These are phyloP conservation scores for Micronycteris hirsuta DNA, from an alignment of 2,113 vertebrate genomes.

Conservation along the genomic window DNA sequence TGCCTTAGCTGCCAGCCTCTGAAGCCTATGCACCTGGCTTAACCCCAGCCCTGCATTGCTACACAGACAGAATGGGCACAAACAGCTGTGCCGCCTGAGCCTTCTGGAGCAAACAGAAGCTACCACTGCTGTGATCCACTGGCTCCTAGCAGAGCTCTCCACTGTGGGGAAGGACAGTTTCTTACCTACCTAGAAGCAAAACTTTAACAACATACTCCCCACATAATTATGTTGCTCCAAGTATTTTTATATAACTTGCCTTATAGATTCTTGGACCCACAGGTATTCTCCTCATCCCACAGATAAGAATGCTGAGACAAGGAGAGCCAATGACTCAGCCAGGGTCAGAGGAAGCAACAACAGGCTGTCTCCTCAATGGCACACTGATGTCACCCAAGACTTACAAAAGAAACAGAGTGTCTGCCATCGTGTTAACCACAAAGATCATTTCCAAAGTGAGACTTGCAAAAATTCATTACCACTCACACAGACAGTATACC, in stretches of 20 bases:
- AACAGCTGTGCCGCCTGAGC: background rate
- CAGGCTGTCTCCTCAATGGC: background rate
- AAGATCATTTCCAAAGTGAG: background rate
- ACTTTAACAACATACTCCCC: background rate
- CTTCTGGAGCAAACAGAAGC: background rate
- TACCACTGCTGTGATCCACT: background rate
- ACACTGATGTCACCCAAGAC: background rate
- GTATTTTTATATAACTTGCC: background rate
- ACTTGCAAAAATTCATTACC: constrained; percentile 3
- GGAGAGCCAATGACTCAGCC: background rate
- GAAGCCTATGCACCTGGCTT: background rate
- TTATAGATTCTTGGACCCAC: background rate
- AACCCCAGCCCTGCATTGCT: background rate
- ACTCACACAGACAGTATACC: background rate
- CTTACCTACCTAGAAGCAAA: background rate
- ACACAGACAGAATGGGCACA: background rate
- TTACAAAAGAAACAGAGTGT: background rate
- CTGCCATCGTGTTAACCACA: background rate
- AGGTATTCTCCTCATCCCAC: background rate
- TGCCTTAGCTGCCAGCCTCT: background rate
- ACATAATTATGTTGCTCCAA: background rate
- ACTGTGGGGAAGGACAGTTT: background rate
- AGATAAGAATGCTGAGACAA: background rate
- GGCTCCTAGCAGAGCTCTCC: background rate
- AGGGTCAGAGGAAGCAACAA: background rate